Conservation (phyloP, 2,797 vertebrate species). For the Antrozous pallidus region DNA sequence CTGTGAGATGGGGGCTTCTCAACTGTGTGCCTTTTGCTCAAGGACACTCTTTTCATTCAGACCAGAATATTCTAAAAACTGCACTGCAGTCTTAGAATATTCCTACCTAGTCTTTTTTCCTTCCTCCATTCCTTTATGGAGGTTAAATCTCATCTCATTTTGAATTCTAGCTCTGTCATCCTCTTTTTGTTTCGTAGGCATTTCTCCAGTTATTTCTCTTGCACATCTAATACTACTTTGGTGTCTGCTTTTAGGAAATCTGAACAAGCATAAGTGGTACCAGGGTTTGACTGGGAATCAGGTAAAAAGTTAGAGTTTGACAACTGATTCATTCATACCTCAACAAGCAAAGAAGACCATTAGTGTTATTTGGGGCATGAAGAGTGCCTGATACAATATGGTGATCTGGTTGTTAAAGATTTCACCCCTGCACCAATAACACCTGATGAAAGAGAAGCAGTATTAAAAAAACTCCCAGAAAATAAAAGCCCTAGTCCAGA, state of each 20-base stretch:
- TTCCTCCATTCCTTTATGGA: background rate
- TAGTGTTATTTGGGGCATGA: background rate
- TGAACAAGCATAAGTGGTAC: background rate
- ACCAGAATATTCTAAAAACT: background rate
- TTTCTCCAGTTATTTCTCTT: background rate
- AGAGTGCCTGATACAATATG: background rate
- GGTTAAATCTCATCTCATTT: background rate
- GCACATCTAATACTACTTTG: background rate
- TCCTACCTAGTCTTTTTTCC: background rate
- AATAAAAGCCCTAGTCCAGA: too few relatives aligned
- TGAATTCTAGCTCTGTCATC: background rate
- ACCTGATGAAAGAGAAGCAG: too few relatives aligned
- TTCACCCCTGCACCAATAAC: background rate
- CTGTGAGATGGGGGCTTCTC: background rate
- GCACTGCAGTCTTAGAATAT: background rate
- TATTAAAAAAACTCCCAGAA: too few relatives aligned
- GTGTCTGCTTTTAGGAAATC: background rate
- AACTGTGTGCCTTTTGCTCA: background rate
- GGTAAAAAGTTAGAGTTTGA: background rate
- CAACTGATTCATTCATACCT: background rate
- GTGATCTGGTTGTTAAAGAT: background rate
- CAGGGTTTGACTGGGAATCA: background rate
- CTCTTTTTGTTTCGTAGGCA: background rate
- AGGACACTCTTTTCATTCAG: background rate
- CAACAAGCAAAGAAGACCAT: background rate